These are phyloP conservation scores for Rhynchomys soricoides DNA, from an alignment of 2,113 vertebrate species.

Conservation along the genomic window DNA sequence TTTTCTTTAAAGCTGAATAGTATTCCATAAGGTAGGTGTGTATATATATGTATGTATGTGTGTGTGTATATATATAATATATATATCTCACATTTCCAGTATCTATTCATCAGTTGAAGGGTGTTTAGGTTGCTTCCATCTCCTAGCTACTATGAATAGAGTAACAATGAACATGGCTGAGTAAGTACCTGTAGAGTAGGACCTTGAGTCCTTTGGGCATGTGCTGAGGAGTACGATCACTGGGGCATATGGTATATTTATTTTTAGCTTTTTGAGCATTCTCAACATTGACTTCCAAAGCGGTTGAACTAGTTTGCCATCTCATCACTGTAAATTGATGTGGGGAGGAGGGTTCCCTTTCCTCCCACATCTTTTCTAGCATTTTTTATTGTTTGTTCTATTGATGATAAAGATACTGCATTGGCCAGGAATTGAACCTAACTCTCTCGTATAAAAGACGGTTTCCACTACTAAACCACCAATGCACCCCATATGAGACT, in stretches of 20 bases:
- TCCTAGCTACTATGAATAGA: not conserved
- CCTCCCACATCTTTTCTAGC: not conserved
- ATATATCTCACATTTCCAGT: too few relatives aligned
- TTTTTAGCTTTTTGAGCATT: not conserved
- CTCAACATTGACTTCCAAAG: not conserved
- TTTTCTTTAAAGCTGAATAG: not conserved
- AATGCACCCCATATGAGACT: not conserved
- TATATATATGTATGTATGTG: too few relatives aligned
- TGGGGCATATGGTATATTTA: not conserved
- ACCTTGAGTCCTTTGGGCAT: not conserved
- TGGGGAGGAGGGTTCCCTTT: rapidly evolving
- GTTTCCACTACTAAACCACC: not conserved
- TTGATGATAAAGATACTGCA: not conserved
- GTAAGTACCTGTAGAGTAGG: not conserved
- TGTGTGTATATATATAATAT: not conserved
- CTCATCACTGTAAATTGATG: not conserved
- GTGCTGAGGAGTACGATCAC: not conserved
- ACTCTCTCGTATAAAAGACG: not conserved
- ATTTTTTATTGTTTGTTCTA: not conserved
- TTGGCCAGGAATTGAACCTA: not conserved
- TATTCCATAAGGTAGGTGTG: not conserved
- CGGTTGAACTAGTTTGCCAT: not conserved
- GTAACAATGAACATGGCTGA: not conserved
- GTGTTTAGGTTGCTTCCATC: not conserved
- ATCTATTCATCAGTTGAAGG: not conserved